phyloP scores from a whole-genome alignment of 2,113 vertebrate species.

The Neopipo cinnamomea region DNA sequence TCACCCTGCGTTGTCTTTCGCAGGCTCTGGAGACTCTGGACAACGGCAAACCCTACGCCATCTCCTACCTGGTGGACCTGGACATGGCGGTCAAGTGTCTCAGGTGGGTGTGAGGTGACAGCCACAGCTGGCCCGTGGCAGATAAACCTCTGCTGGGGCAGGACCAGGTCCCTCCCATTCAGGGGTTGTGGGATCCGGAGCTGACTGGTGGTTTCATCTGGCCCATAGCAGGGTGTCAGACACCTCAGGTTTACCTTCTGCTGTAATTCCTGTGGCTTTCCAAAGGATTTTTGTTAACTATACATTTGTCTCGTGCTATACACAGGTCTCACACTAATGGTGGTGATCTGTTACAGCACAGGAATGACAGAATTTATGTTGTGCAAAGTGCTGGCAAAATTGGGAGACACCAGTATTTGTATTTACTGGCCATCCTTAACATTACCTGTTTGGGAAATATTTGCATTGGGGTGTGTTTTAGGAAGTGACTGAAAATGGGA shows the following conservation, averaged over 20 bases:
- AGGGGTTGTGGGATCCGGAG: background rate
- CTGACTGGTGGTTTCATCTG: background rate
- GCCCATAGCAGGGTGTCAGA: background rate
- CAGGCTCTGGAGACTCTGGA: slow-evolving; percentile 95
- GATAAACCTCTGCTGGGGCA: background rate
- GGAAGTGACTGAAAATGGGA: background rate
- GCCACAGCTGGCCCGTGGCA: background rate
- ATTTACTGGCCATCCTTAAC: background rate
- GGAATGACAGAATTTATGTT: background rate
- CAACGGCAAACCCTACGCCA: slow-evolving; percentile 91
- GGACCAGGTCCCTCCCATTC: too few relatives aligned
- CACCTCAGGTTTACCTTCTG: background rate
- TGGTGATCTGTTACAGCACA: background rate
- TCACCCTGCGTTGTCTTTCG: background rate
- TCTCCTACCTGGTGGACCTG: slow-evolving; percentile 87
- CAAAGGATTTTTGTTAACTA: background rate
- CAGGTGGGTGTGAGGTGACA: slow-evolving; percentile 70
- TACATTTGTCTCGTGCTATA: background rate
- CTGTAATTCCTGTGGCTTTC: background rate
- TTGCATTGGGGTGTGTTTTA: background rate
- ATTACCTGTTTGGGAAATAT: background rate
- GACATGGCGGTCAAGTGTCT: slow-evolving; percentile 87
- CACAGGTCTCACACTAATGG: rapidly evolving
- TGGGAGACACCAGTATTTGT: background rate
- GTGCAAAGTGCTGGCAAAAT: background rate